Evolutionary conservation across 2,888 invertebrate species (phyloP), one percentile per base, ranked within the genome.

Genomic region (Rhyacophila evoluta): DNA sequence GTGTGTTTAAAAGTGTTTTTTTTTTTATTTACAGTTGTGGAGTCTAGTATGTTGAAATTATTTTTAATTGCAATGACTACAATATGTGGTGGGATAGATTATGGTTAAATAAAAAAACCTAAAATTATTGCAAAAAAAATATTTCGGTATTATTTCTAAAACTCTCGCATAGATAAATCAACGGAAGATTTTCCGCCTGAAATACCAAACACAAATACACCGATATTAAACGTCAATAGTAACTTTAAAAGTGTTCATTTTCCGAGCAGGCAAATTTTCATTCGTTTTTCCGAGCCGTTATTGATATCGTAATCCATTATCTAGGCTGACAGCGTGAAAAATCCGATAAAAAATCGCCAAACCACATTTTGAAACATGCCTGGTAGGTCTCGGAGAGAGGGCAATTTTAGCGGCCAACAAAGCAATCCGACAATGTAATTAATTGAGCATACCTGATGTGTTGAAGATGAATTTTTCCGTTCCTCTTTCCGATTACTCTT

Each of bases 221-320:
- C 55, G 1, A 55, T 55, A 55, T 55, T 55, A 19, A 55, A 55
- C 55, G 19, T 55, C 55, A 55, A 55, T 55, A 55, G 55, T 55
- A 55, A 28, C 69, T 69, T 28, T 27, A 12, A 69, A 69, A 69
- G 33, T 28, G 33, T 69, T 29, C 29, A 69, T 69, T 69, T 69
- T 28, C 10, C 69, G 69, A 55, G 69, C 55, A 19, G 69, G 69
- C n/a, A 33, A 29, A 29, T 69, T 69, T 29, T n/a, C 29, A n/a
- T 69, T 15, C 29, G 28, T n/a, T 37, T 37, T 72, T 72, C 37
- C 27, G 10, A 8, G 37, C 29, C 72, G 36, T 72, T 37, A 72
- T 72, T 72, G 72, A 72, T 72, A 72, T 72, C 72, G 70, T 36
- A 70, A 78, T 78, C 74, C 55, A 78, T 78, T 78, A 77, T 39